A percentile compares a stretch with the other conserved stretches of the same genome.
Evolutionary conservation across 2,888 invertebrate genomes (phyloP).

Genomic region (Thymelicus acteon): DNA sequence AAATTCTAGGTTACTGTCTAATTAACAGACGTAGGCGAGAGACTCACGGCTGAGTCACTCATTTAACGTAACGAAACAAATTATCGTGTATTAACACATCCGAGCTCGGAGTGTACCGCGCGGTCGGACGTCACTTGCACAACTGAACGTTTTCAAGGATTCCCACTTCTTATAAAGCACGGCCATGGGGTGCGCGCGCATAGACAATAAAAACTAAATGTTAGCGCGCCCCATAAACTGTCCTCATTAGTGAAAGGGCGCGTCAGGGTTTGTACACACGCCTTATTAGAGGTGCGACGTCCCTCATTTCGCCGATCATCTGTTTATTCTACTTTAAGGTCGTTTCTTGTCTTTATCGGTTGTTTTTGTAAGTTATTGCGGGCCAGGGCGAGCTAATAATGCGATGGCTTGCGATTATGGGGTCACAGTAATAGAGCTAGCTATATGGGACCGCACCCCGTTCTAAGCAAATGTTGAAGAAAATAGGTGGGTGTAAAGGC

Average conservation of each 20-base stretch:
- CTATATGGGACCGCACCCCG: slow-evolving; percentile 71
- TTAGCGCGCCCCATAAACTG: slow-evolving; percentile 76
- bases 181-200: slow-evolving; percentile 78
- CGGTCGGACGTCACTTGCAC: slow-evolving; percentile 57
- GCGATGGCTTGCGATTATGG: slow-evolving; percentile 62
- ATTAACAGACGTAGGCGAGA: slow-evolving; percentile 71
- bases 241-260: slow-evolving; percentile 82
- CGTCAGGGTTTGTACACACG: slow-evolving; percentile 68
- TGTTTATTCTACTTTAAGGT: slow-evolving; percentile 79
- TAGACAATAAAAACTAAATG: slow-evolving; percentile 76
- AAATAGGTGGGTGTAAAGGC: slow-evolving; percentile 58
- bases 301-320: slow-evolving; percentile 75
- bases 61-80: slow-evolving; percentile 65
- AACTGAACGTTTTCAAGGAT: slow-evolving; percentile 61
- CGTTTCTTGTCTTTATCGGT: slow-evolving; percentile 73
- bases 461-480: slow-evolving; percentile 70
- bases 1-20: slow-evolving; percentile 70
- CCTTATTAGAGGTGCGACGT: slow-evolving; percentile 71
- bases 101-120: slow-evolving; percentile 48
- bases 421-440: slow-evolving; percentile 62
- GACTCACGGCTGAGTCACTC: slow-evolving; percentile 63
- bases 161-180: slow-evolving; percentile 71
- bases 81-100: slow-evolving; percentile 67
- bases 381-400: slow-evolving; percentile 61
- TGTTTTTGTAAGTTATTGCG: slow-evolving; percentile 65